Base-by-base conservation (phyloP, 2,797 vertebrate species). In the Parauchenoglanis ngamensis region DNA sequence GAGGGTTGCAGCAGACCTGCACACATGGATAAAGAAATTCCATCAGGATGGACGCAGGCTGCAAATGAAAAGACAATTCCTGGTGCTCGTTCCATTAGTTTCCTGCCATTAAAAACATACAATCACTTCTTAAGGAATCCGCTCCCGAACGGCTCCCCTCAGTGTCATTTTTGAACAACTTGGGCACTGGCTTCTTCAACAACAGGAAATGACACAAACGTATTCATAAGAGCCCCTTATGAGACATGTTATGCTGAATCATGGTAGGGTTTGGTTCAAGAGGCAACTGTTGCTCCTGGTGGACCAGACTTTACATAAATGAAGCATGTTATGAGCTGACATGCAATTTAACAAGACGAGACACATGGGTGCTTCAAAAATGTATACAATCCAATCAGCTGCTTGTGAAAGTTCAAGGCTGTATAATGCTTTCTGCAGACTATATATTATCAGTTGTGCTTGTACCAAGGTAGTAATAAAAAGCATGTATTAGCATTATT, bases 31-130 rank as follows among this genome's bases (percentile, higher is more conserved):
- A 68, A 65, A 80, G 79, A 83, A 82, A 56, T 83, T 70, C 63
- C 73, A 79, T 59, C 87, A 59, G 72, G 84, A 83, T 59, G 54
- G 59, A 63, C 44, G 23, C 87, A 86, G 76, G 70, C 72, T 57
- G n/a, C 79, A 70, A 72, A 88, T 63, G 65, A 77, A 88, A 79
- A 86, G 85, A 83, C 79, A 86, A 88, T 88, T 88, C 72, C 79
- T 86, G 80, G 85, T 83, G 84, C 73, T 75, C 31, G 79, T 85
- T 75, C 67, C 28, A 67, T 84, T 75, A 10, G 87, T 86, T 88
- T 88, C 87, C 87, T 88, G 87, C 85, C 73, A 88, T 88, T 88
- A 80, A 88, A 86, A 86, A 68, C 72, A 46, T 85, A 88, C 87
- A 88, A 88, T 88, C 84, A 72, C 61, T 78, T 86, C 76, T 78